phyloP scores from a whole-genome alignment of 1,140 invertebrate genomes.

The Propsilocerus akamusi region DNA sequence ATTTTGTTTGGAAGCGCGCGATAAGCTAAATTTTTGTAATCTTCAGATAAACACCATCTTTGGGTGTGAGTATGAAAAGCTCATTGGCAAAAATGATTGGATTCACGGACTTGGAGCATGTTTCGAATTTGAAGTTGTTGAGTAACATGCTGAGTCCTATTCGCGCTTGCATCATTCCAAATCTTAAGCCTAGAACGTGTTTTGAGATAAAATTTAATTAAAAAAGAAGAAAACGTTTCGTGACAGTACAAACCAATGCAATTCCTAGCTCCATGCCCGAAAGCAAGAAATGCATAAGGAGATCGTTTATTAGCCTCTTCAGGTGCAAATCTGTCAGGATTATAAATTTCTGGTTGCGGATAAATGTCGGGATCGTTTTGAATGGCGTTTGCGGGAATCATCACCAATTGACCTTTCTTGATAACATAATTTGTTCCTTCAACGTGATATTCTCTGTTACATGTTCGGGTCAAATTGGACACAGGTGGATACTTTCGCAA shows the following conservation, averaged over 20 bases:
- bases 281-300: constrained; percentile 9
- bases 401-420: constrained; percentile 20
- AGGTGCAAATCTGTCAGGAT: constrained; percentile 11
- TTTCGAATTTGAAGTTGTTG: constrained; percentile 16
- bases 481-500: constrained; percentile 32
- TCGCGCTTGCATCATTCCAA: constrained; percentile 14
- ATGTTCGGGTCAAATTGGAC: constrained; percentile 24
- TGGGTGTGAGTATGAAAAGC: constrained; percentile 12
- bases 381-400: constrained; percentile 28
- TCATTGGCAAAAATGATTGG: constrained; percentile 26
- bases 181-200: constrained; percentile 7
- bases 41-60: neutral
- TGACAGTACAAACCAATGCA: no score
- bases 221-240: no score
- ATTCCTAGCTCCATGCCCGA: constrained; percentile 11
- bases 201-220: neutral
- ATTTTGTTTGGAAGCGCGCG: no score
- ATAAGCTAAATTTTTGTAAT: neutral
- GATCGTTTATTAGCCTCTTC: constrained; percentile 10
- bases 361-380: constrained; percentile 36
- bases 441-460: constrained; percentile 20
- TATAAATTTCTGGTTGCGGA: constrained; percentile 17
- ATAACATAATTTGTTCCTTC: constrained; percentile 24
- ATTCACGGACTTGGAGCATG: constrained; percentile 20
- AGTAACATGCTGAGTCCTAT: neutral